Conservation (phyloP, 2,888 invertebrate genomes). For the Loripinus fragilis region DNA sequence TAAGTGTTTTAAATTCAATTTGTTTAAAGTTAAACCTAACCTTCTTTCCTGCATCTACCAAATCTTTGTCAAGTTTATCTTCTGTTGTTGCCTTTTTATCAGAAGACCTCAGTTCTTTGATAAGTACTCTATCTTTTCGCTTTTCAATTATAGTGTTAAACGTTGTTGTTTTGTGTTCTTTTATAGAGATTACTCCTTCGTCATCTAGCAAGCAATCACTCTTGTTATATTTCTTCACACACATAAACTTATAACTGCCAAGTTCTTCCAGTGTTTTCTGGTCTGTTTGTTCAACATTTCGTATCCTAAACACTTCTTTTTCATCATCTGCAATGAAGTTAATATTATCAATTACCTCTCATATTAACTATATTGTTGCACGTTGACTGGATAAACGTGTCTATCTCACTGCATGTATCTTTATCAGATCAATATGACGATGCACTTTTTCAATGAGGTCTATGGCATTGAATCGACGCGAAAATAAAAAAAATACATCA, state of each 20-base stretch:
- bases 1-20: not conserved
- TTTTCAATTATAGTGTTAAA: conserved; percentile 50
- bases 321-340: conserved; percentile 33
- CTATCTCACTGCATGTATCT: too few relatives aligned
- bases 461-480: too few relatives aligned
- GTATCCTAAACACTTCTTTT: conserved; percentile 42
- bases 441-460: too few relatives aligned
- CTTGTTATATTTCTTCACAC: conserved; percentile 48
- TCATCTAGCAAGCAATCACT: conserved; percentile 9
- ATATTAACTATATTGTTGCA: too few relatives aligned
- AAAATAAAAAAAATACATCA: too few relatives aligned
- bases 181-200: conserved; percentile 26
- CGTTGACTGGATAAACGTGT: too few relatives aligned
- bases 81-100: conserved; percentile 2
- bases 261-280: conserved; percentile 41
- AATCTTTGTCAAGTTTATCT: conserved; percentile 15
- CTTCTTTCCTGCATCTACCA: not conserved
- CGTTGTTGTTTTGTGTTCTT: conserved; percentile 46
- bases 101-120: conserved; percentile 29
- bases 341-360: too few relatives aligned
- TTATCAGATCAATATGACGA: too few relatives aligned
- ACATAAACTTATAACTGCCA: conserved; percentile 56
- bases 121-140: conserved; percentile 47
- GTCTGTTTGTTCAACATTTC: conserved; percentile 43
- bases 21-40: not conserved